Conservation (phyloP, 2,888 invertebrate genomes). For the Lobophora halterata region DNA sequence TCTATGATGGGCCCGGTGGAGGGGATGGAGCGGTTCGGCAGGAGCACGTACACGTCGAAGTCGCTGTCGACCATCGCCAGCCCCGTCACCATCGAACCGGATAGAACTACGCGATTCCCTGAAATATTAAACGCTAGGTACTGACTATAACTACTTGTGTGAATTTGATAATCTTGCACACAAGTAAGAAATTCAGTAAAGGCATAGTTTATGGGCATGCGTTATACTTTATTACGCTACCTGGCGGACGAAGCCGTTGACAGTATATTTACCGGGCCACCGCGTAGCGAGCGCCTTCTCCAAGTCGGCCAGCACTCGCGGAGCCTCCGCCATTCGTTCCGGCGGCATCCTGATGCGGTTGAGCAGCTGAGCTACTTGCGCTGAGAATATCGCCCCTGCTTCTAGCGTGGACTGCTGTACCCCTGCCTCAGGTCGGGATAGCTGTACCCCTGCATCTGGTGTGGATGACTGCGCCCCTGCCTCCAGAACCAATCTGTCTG, state of each 20-base stretch:
- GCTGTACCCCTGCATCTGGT: too few species aligned
- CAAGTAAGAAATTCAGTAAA: too few species aligned
- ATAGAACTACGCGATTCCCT: slow-evolving; percentile 8
- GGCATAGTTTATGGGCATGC: too few species aligned
- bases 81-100: slow-evolving; percentile 12
- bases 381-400: background rate
- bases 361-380: slow-evolving; percentile 2
- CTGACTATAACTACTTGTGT: too few species aligned
- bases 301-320: slow-evolving; percentile 1
- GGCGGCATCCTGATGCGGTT: slow-evolving; percentile 5
- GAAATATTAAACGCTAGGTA: too few species aligned
- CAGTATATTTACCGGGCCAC: slow-evolving; percentile 8
- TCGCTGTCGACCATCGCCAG: slow-evolving; percentile 15
- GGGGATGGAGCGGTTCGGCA: background rate
- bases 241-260: too few species aligned
- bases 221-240: background rate
- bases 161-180: too few species aligned
- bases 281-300: slow-evolving; percentile 1
- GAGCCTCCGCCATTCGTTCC: background rate
- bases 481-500: too few species aligned
- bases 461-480: too few species aligned
- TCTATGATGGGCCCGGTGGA: background rate
- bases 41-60: slow-evolving; percentile 8
- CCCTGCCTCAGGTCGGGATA: too few species aligned
- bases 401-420: too few species aligned